Evolutionary conservation across 1,140 invertebrate genomes (phyloP).

Genomic region (Adelges cooleyi): DNA sequence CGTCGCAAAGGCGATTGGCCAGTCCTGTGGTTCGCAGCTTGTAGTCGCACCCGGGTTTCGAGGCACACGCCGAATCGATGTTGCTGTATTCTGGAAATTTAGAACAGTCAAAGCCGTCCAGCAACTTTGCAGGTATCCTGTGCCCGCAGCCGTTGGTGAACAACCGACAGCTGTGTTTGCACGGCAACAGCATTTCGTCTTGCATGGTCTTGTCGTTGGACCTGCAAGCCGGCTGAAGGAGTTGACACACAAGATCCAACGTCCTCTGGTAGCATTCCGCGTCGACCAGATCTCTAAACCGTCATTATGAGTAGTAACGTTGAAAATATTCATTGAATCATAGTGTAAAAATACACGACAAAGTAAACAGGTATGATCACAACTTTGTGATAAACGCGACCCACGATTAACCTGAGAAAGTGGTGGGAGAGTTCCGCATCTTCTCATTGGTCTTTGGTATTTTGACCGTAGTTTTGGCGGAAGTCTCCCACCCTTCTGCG

Average conservation of each 20-base stretch:
- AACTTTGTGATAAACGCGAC: not conserved
- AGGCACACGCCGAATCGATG: constrained; percentile 50
- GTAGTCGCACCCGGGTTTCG: constrained; percentile 35
- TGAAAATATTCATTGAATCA: not conserved
- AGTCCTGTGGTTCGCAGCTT: constrained; percentile 32
- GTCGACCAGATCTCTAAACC: constrained; percentile 67
- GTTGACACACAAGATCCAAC: constrained; percentile 72
- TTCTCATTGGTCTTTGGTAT: too few species aligned
- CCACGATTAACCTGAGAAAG: too few species aligned
- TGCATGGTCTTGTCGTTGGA: constrained; percentile 39
- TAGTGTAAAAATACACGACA: not conserved
- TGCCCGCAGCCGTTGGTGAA: constrained; percentile 71
- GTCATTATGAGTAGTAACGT: too few species aligned
- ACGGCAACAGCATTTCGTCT: constrained; percentile 54
- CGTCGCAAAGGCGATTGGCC: constrained; percentile 59
- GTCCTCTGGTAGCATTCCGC: constrained; percentile 74
- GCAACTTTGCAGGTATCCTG: constrained; percentile 55
- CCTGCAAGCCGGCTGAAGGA: constrained; percentile 64
- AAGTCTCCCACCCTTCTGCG: too few species aligned
- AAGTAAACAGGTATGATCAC: not conserved
- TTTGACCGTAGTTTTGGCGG: too few species aligned
- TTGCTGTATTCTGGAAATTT: constrained; percentile 67
- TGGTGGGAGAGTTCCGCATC: too few species aligned
- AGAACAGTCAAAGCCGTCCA: constrained; percentile 61
- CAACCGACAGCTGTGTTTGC: constrained; percentile 70